Base-by-base conservation (phyloP, 2,888 invertebrate species). In the Melinaea marsaeus region DNA sequence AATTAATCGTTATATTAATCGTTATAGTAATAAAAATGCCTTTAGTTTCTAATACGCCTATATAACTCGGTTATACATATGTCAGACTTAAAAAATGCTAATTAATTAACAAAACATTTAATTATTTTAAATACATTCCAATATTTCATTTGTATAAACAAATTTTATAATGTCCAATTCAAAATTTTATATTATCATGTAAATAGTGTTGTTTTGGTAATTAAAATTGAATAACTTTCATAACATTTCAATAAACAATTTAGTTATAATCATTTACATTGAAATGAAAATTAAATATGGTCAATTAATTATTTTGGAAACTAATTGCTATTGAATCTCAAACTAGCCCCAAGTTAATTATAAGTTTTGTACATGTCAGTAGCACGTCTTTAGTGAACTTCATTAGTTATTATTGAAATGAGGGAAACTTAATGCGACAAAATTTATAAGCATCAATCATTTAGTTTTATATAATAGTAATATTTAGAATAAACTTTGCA, bases 341-440 rank as follows among this genome's bases (percentile, higher is more conserved):
- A 64, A 60, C 58, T 60, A 60, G 48, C 62, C 60, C n/a, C 51
- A 58, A 66, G 62, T 64, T 63, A 64, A 64, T 66, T 64, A 64
- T 58, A 66, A 64, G 62, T 66, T 64, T 66, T 64, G 60, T 60
- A 48, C 57, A 61, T 58, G 57, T 59, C 55, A 58, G 32, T 55
- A 47, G 48, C 59, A 60, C 54, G 61, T 59, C 58, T 65, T 55
- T 60, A 60, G 57, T 46, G 46, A 55, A 57, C 45, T 63, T 45
- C 45, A 62, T 62, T 61, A 57, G 35, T 47, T 60, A 60, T 66
- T 66, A 63, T 61, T 61, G 58, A 65, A 65, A 61, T 58, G 57
- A 55, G 55, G 63, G 57, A 61, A 37, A 61, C 57, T 66, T 58
- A 51, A 58, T 55, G 61, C 13, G 51, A 60, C 22, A 45, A 56